Percentiles rank a stretch among this genome's conserved stretches.
Evolutionary conservation across 2,888 invertebrate genomes (phyloP).

Genomic region (Athetis lepigone): DNA sequence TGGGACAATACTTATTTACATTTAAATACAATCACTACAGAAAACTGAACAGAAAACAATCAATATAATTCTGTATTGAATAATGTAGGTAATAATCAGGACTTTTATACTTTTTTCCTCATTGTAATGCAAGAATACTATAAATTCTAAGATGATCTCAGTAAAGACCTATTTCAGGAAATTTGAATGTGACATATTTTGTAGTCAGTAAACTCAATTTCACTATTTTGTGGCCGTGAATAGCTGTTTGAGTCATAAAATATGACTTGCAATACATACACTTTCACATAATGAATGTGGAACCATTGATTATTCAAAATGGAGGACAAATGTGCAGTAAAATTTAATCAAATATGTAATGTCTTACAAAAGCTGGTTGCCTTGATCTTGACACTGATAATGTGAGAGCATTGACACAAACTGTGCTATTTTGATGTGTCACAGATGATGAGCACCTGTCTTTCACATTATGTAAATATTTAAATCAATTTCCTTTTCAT

Average conservation of each 20-base stretch:
- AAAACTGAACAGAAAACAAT: conserved; percentile 32
- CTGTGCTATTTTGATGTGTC: conserved; percentile 47
- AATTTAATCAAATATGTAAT: conserved; percentile 7
- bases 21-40: conserved; percentile 48
- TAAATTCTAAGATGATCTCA: conserved; percentile 5
- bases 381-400: conserved; percentile 72
- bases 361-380: conserved; percentile 32
- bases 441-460: conserved; percentile 57
- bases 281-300: conserved; percentile 2
- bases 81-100: conserved; percentile 19
- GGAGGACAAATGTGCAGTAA: not conserved
- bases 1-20: conserved; percentile 57
- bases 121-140: not conserved
- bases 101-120: conserved; percentile 10
- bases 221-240: not conserved
- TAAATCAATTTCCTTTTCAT: conserved; percentile 2
- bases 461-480: conserved; percentile 30
- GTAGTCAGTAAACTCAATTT: not conserved
- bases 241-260: conserved; percentile 10
- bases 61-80: conserved; percentile 13
- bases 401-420: conserved; percentile 62
- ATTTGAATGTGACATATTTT: not conserved
- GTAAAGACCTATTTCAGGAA: conserved; percentile 6
- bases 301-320: not conserved
- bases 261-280: conserved; percentile 1